Base-by-base conservation (phyloP, 2,888 invertebrate species). In the Caenorhabditis angaria region DNA sequence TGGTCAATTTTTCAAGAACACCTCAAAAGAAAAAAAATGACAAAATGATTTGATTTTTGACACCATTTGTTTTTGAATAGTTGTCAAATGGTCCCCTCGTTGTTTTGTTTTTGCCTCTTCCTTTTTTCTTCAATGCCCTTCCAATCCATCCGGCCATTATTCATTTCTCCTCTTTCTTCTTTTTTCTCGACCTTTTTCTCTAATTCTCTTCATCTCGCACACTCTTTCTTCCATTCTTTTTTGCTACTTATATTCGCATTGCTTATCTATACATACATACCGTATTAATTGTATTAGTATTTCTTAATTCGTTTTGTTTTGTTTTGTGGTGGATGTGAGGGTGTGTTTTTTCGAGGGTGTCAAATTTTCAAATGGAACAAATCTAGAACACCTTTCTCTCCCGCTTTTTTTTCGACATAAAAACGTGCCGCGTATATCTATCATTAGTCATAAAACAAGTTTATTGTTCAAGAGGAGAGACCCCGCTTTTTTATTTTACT, bases 101-200 rank as follows among this genome's bases (percentile, higher is more conserved):
- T 41, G 41, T 41, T 41, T 41, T 41, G 41, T 41, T 41, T 41
- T 41, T 18, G 10, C 41, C 18, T 41, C 18, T 18, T 41, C 41
- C 14, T 12, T 41, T 41, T 41, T 41, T 18, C 18, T 18, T 41
- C 18, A 18, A 41, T 41, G 41, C 41, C 41, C 41, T 41, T 41
- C 41, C 41, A 41, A 41, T 41, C 41, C 41, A 41, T 41, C 41
- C 41, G 41, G 41, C 41, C 41, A 41, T 41, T 41, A 41, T 41
- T 41, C 41, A 41, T 41, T 41, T 41, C 41, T 41, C 41, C 41
- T 41, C 41, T 41, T 41, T 41, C 41, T 41, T 41, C 14, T 41
- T 41, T 41, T 41, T 41, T 41, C 41, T 41, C 41, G 41, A 41
- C 41, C 41, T 41, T 41, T 14, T 41, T 41, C 41, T 41, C 41